Percentiles rank a stretch among this genome's conserved stretches.
phyloP scores from a whole-genome alignment of 2,113 vertebrate species.

The Gopherus flavomarginatus region DNA sequence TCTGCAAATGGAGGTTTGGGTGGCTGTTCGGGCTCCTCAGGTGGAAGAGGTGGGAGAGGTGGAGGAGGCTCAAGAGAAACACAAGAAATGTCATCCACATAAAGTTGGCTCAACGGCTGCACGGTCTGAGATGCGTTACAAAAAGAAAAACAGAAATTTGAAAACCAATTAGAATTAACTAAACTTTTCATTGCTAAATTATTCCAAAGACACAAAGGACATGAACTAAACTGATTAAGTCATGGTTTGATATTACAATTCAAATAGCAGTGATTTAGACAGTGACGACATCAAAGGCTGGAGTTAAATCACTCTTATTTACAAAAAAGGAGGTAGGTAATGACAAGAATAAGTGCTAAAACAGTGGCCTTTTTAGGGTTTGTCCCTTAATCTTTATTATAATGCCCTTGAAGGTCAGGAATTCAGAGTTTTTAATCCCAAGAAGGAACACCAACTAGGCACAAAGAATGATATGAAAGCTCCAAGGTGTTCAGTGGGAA shows the following conservation, averaged over 20 bases:
- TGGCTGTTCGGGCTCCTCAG: constrained; percentile 89
- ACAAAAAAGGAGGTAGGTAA: not conserved
- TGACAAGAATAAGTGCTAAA: not conserved
- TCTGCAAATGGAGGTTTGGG: constrained; percentile 97
- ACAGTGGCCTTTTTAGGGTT: not conserved
- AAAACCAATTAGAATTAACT: not conserved
- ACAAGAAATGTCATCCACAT: constrained; percentile 72
- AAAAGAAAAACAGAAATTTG: not conserved
- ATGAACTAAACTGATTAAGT: not conserved
- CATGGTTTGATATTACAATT: not conserved
- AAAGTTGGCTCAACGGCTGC: constrained; percentile 78
- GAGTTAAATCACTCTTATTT: not conserved
- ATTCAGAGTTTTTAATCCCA: not conserved
- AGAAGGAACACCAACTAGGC: not conserved
- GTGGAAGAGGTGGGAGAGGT: constrained; percentile 89
- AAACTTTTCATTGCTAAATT: not conserved
- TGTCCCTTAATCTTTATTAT: not conserved
- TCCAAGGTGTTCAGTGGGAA: not conserved
- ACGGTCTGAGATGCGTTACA: constrained; percentile 55
- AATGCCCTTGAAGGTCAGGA: not conserved
- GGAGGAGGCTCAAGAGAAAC: constrained; percentile 78
- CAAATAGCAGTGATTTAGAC: not conserved
- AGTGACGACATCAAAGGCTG: not conserved
- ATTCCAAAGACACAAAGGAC: not conserved
- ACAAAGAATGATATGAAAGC: not conserved